Evolutionary conservation across 2,113 vertebrate species (phyloP), one percentile per base, ranked within the genome.

Genomic region (Lampris incognitus): DNA sequence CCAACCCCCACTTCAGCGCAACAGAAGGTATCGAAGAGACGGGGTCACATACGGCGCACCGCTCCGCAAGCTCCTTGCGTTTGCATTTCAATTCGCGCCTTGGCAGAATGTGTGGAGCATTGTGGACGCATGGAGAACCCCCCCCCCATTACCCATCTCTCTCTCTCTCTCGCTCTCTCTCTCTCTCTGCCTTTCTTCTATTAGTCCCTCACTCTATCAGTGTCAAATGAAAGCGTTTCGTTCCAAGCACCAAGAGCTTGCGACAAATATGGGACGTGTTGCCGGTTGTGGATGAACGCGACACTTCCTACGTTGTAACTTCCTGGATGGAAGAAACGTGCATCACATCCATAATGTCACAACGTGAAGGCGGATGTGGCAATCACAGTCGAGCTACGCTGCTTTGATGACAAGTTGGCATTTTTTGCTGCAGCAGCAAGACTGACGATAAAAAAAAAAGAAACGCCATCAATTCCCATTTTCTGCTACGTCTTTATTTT

Each of bases 11-110:
- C 24, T 24, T 24, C 24, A 24, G 24, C 0, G 24, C 24, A 24
- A 24, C 24, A 24, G 24, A 24, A 24, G 24, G 24, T 24, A 24
- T 24, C 24, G 24, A 24, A 24, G 24, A 0, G 24, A 24, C 24
- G 24, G 24, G 24, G 24, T 24, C 24, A 24, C 24, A 24, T 24
- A 24, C 24, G 24, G 24, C 24, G 0, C 24, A 24, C 24, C 24
- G 24, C 0, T 0, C 24, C 24, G 24, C 24, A 24, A 24, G 24
- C 24, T 24, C 24, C 24, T 24, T 77, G 66, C 59, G 74, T 85
- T 86, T 85, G 78, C 59, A 80, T 85, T 87, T 79, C 76, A 85
- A 77, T 85, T 84, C 84, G 73, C 85, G 82, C 77, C 85, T 83
- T 66, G 5, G 58, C 1, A n/a, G 57, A 81, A 74, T 7, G 39